A percentile compares a stretch with the other conserved stretches of the same genome.
Conservation (phyloP, 2,113 vertebrate genomes). For the Hystrix brachyura region DNA sequence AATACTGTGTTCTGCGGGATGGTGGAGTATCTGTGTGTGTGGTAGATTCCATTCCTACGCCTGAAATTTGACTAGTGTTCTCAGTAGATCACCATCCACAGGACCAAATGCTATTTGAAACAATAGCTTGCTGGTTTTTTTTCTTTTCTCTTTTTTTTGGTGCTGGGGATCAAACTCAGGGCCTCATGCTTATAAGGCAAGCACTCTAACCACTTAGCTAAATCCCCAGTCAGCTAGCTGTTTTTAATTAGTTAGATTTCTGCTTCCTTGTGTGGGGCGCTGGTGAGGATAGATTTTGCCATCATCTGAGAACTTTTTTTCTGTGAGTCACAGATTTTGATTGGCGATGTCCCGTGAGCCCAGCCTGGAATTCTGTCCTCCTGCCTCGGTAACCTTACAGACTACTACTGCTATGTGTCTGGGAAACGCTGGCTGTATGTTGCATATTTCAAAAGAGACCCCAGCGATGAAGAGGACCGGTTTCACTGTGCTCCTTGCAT, state of each 20-base stretch:
- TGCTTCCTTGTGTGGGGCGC: background rate
- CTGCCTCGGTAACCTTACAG: accelerated
- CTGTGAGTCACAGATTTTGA: background rate
- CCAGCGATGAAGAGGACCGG: background rate
- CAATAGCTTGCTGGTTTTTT: background rate
- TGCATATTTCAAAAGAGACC: background rate
- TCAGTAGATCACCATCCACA: background rate
- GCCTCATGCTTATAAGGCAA: too few species aligned
- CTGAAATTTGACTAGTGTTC: background rate
- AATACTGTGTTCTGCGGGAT: accelerated
- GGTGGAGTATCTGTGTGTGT: too few species aligned
- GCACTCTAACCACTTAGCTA: too few species aligned
- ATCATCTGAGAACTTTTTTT: accelerated
- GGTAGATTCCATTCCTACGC: background rate
- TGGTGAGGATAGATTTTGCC: accelerated
- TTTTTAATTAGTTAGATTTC: background rate
- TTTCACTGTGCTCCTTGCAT: accelerated
- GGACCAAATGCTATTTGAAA: accelerated
- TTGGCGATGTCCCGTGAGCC: background rate
- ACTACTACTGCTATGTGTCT: background rate
- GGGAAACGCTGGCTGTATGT: background rate
- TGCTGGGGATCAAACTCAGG: too few species aligned
- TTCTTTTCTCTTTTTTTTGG: too few species aligned
- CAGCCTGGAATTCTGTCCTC: too few species aligned
- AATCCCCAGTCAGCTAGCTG: too few species aligned